Conservation (phyloP, 1,140 invertebrate genomes). For the Papilio helenus region DNA sequence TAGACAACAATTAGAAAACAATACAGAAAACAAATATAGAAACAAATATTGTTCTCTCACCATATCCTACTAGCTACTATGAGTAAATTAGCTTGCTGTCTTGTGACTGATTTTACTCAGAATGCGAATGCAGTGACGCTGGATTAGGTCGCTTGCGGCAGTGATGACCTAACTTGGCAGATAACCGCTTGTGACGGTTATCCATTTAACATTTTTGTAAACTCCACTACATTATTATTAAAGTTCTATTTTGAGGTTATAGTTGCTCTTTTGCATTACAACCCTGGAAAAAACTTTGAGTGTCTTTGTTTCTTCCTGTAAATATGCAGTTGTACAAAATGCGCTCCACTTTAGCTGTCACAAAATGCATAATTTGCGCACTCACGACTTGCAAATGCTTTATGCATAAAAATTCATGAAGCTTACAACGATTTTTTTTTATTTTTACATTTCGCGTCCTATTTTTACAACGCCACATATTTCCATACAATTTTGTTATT, state of each 20-base stretch:
- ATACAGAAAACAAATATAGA: too few relatives aligned
- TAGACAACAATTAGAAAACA: too few relatives aligned
- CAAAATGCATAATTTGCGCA: slow-evolving; percentile 18
- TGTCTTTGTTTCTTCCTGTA: not conserved
- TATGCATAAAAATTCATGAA: slow-evolving; percentile 24
- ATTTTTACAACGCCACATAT: not conserved
- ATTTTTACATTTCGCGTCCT: not conserved
- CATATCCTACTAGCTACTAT: too few relatives aligned
- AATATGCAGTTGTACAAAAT: slow-evolving; percentile 15
- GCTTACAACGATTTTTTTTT: not conserved
- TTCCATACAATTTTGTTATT: not conserved
- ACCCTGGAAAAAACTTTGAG: not conserved
- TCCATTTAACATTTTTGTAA: too few relatives aligned
- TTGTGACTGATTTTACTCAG: too few relatives aligned
- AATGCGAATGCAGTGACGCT: too few relatives aligned
- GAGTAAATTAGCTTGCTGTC: too few relatives aligned
- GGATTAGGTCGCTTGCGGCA: too few relatives aligned
- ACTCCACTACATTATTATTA: too few relatives aligned
- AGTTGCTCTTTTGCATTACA: not conserved
- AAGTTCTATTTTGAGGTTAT: not conserved
- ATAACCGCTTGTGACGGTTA: too few relatives aligned
- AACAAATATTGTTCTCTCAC: too few relatives aligned
- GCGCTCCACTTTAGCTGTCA: slow-evolving; percentile 12
- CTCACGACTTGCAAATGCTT: slow-evolving; percentile 20
- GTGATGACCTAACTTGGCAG: too few relatives aligned